Percentiles rank a stretch among this genome's conserved stretches.
Conservation (phyloP, 2,797 vertebrate genomes). For the Chanos chanos region DNA sequence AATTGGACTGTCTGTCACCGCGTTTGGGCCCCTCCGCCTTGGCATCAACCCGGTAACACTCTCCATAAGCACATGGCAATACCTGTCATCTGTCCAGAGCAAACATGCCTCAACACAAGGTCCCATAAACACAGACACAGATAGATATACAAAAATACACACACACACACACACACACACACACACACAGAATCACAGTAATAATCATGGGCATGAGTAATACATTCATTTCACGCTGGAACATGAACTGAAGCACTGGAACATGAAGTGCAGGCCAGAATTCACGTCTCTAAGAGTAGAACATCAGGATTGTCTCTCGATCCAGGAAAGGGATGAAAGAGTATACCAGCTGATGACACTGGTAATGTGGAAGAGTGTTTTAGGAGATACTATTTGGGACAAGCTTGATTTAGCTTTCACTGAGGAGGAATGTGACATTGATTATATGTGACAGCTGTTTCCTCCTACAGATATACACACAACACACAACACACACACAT, state of each 20-base stretch:
- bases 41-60: constrained; percentile 7
- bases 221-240: too few relatives aligned
- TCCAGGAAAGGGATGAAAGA: too few relatives aligned
- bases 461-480: constrained; percentile 26
- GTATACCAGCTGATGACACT: neutral
- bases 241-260: too few relatives aligned
- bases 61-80: neutral
- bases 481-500: constrained; percentile 2
- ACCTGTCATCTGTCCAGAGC: neutral
- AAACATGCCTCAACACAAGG: neutral
- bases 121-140: neutral
- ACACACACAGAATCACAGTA: too few relatives aligned
- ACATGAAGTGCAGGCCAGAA: too few relatives aligned
- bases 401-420: constrained; percentile 33
- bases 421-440: constrained; percentile 28
- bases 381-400: constrained; percentile 8
- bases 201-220: too few relatives aligned
- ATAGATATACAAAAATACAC: neutral
- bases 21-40: neutral
- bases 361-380: constrained; percentile 11
- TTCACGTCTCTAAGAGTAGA: too few relatives aligned
- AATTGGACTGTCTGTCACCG: neutral
- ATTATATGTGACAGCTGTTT: constrained; percentile 34
- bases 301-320: too few relatives aligned
- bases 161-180: too few relatives aligned